These are phyloP conservation scores for Aegithalos caudatus DNA, from an alignment of 2,113 vertebrate species.

Conservation along the genomic window DNA sequence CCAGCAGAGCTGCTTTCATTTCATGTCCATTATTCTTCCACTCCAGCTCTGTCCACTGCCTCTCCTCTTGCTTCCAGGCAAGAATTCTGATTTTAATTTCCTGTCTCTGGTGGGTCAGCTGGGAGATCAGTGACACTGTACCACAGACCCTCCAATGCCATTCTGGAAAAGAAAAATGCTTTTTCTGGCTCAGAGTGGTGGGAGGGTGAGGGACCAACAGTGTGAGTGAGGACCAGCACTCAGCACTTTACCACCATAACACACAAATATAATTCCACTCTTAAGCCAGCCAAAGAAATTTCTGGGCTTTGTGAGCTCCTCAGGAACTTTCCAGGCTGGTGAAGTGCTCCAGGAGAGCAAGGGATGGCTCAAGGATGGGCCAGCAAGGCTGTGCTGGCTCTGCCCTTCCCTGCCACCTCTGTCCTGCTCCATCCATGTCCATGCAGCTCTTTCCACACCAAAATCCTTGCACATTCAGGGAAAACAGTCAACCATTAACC, in stretches of 20 bases:
- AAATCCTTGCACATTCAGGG: accelerated
- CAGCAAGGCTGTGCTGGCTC: neutral
- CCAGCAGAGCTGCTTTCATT: neutral
- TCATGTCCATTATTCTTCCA: neutral
- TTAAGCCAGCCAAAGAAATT: neutral
- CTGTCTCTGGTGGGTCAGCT: neutral
- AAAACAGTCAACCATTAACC: neutral
- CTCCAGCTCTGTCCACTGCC: neutral
- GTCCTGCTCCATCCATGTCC: neutral
- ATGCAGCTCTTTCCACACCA: neutral
- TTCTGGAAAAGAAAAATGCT: neutral
- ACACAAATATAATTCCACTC: neutral
- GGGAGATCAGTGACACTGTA: accelerated
- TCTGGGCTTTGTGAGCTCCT: neutral
- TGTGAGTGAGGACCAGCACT: neutral
- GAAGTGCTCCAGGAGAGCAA: neutral
- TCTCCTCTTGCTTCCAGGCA: neutral
- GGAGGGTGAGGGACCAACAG: neutral
- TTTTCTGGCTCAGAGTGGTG: neutral
- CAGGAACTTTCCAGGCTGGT: neutral
- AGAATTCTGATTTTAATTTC: neutral
- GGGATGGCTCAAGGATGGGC: neutral
- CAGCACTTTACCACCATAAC: neutral
- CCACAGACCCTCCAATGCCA: accelerated
- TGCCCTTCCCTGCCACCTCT: neutral